phyloP scores from a whole-genome alignment of 2,888 invertebrate species.

The Leptopilina syphax region DNA sequence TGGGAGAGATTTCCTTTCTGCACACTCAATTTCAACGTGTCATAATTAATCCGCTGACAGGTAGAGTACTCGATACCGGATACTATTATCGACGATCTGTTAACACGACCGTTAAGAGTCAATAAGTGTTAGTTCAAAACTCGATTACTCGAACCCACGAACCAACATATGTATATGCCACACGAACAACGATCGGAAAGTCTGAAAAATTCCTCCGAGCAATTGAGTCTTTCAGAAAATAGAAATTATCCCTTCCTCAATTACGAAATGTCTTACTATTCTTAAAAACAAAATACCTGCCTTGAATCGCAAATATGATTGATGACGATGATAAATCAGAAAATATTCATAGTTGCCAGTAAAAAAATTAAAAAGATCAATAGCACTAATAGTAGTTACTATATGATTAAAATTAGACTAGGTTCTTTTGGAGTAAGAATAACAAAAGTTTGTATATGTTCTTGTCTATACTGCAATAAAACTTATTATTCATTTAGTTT shows the following conservation, averaged over 20 bases:
- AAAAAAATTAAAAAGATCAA: too few species aligned
- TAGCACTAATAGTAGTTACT: too few species aligned
- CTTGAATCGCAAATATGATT: too few species aligned
- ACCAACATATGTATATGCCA: background rate
- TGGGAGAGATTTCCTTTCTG: constrained; percentile 19
- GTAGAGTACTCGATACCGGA: constrained; percentile 25
- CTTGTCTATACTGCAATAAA: too few species aligned
- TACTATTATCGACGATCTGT: constrained; percentile 25
- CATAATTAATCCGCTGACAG: constrained; percentile 37
- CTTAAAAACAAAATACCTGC: too few species aligned
- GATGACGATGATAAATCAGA: background rate
- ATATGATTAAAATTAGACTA: too few species aligned
- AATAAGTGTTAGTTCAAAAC: constrained; percentile 27
- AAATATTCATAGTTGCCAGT: background rate
- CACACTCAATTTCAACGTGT: constrained; percentile 25
- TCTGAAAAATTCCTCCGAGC: background rate
- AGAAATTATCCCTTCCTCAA: constrained; percentile 13
- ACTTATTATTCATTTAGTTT: too few species aligned
- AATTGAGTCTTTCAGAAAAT: constrained; percentile 10
- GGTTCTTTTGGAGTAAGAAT: too few species aligned
- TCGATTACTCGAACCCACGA: constrained; percentile 5
- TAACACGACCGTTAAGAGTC: constrained; percentile 35
- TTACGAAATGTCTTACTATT: background rate
- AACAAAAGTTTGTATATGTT: too few species aligned
- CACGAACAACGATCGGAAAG: constrained; percentile 4